phyloP scores from a whole-genome alignment of 2,888 invertebrate species.

The Eutolmus rufibarbis region DNA sequence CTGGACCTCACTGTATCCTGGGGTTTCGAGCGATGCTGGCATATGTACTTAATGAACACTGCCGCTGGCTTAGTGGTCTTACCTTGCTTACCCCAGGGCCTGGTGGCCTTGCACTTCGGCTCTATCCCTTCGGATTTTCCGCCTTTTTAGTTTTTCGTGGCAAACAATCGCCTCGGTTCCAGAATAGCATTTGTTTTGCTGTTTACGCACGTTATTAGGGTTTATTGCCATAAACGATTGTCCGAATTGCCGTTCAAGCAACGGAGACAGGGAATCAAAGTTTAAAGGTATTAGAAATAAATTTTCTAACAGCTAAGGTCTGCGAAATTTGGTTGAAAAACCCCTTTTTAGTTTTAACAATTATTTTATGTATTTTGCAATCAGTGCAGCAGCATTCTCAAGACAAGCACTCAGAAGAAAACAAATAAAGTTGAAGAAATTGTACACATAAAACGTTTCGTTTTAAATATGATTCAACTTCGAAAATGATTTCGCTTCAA shows the following conservation, averaged over 20 bases:
- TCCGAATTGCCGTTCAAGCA: background rate
- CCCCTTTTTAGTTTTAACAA: too few relatives aligned
- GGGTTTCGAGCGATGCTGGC: background rate
- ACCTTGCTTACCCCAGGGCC: background rate
- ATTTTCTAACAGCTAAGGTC: too few relatives aligned
- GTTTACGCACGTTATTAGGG: constrained; percentile 4
- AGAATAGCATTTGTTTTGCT: constrained; percentile 11
- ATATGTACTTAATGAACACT: constrained; percentile 19
- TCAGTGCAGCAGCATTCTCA: too few relatives aligned
- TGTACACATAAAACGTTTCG: too few relatives aligned
- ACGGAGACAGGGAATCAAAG: background rate
- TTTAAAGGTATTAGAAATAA: too few relatives aligned
- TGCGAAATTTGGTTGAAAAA: too few relatives aligned
- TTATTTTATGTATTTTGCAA: too few relatives aligned
- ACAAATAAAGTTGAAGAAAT: too few relatives aligned
- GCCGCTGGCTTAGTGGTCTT: background rate
- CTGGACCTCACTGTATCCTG: background rate
- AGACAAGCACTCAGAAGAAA: too few relatives aligned
- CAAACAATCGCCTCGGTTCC: background rate
- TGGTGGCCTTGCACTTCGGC: background rate
- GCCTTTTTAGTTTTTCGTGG: background rate
- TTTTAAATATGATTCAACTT: too few relatives aligned
- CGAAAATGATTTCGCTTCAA: too few relatives aligned
- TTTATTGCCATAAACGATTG: background rate
- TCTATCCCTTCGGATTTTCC: constrained; percentile 5